Conservation (phyloP, 1,140 invertebrate genomes). For the Rhopalosiphum maidis region DNA sequence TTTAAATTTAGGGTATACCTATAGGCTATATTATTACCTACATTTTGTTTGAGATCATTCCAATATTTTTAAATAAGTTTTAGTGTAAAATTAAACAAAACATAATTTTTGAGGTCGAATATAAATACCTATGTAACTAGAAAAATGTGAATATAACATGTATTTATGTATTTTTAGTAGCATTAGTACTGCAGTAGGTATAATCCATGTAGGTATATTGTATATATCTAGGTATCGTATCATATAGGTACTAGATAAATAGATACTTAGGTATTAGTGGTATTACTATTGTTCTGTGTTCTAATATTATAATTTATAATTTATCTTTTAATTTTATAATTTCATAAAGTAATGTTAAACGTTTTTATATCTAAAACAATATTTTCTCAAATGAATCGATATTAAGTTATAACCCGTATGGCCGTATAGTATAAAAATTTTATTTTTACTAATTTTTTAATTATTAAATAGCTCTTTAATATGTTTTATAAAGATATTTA, state of each 20-base stretch:
- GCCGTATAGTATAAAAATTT: neutral
- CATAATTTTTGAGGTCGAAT: constrained; percentile 7
- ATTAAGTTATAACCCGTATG: neutral
- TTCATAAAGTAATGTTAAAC: neutral
- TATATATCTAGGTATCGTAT: neutral
- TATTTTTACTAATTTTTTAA: neutral
- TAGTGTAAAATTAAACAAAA: neutral
- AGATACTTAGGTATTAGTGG: too few relatives aligned
- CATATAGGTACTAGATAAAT: too few relatives aligned
- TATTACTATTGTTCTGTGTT: too few relatives aligned
- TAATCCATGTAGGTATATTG: too few relatives aligned
- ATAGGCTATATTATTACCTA: neutral
- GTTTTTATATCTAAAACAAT: neutral
- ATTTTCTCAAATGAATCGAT: neutral
- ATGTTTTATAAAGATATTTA: neutral
- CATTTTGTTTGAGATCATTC: constrained; percentile 19
- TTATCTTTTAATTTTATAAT: neutral
- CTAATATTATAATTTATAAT: neutral
- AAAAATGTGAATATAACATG: neutral
- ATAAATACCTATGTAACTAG: neutral
- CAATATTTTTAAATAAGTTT: constrained; percentile 40
- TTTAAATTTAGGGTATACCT: neutral
- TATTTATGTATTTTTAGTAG: neutral
- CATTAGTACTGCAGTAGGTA: neutral
- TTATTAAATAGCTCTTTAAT: neutral